A percentile compares a stretch with the other conserved stretches of the same genome.
phyloP scores from a whole-genome alignment of 2,888 invertebrate species.

The Agrochola lota region DNA sequence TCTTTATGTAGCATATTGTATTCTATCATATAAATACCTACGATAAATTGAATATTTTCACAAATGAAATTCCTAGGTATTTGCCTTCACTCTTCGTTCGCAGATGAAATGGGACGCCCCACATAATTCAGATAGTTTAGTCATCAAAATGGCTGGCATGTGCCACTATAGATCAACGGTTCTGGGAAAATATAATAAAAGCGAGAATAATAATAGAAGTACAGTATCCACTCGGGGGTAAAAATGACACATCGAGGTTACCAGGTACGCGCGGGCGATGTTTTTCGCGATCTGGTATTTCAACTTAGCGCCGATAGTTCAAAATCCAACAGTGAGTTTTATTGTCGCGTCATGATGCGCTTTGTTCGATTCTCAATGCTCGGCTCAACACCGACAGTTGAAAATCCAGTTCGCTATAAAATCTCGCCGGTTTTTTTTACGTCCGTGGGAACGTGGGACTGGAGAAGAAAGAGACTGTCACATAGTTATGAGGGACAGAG shows the following conservation, averaged over 20 bases:
- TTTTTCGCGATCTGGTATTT: too few species aligned
- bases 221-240: not conserved
- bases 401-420: too few species aligned
- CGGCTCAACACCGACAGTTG: too few species aligned
- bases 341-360: too few species aligned
- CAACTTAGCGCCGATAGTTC: too few species aligned
- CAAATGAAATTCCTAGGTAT: not conserved
- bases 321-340: too few species aligned
- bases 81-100: not conserved
- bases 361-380: too few species aligned
- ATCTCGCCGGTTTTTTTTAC: too few species aligned
- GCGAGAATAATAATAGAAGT: conserved; percentile 8
- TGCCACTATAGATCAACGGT: conserved; percentile 1
- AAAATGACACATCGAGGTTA: not conserved
- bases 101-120: conserved; percentile 19
- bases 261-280: too few species aligned
- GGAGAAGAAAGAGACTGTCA: too few species aligned
- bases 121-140: conserved; percentile 27
- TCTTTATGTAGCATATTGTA: not conserved
- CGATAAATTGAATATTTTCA: not conserved
- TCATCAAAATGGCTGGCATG: conserved; percentile 34
- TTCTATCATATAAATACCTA: not conserved
- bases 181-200: conserved; percentile 3
- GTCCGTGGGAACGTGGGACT: too few species aligned
- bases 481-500: too few species aligned